A percentile compares a stretch with the other conserved stretches of the same genome.
These are phyloP conservation scores for Lagorchestes hirsutus DNA, from an alignment of 2,797 vertebrate genomes.

Conservation along the genomic window DNA sequence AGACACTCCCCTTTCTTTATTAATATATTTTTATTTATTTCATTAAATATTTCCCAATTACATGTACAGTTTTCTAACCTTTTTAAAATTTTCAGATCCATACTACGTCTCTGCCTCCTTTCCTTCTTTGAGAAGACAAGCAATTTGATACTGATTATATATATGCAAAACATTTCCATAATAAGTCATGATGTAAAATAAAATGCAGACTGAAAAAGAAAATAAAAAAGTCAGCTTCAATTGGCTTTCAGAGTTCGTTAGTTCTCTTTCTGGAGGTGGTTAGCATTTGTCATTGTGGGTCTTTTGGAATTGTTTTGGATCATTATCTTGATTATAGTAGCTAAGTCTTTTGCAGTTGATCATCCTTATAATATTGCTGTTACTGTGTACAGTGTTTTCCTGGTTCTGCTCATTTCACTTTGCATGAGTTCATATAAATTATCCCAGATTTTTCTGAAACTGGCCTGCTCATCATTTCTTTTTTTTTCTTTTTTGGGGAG, in stretches of 20 bases:
- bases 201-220: background rate
- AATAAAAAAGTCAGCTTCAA: background rate
- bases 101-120: background rate
- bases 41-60: background rate
- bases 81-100: background rate
- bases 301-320: background rate
- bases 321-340: background rate
- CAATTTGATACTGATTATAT: background rate
- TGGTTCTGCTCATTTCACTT: background rate
- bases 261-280: background rate
- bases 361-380: background rate
- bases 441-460: background rate
- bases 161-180: background rate
- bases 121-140: background rate
- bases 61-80: background rate
- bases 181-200: background rate
- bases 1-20: background rate
- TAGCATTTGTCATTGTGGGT: background rate
- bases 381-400: background rate
- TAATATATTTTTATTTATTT: background rate
- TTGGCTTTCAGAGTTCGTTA: background rate
- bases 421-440: background rate
- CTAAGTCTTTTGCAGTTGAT: background rate
- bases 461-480: background rate
- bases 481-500: background rate